Base-by-base conservation (phyloP, 2,888 invertebrate species). In the Gibbula magus region DNA sequence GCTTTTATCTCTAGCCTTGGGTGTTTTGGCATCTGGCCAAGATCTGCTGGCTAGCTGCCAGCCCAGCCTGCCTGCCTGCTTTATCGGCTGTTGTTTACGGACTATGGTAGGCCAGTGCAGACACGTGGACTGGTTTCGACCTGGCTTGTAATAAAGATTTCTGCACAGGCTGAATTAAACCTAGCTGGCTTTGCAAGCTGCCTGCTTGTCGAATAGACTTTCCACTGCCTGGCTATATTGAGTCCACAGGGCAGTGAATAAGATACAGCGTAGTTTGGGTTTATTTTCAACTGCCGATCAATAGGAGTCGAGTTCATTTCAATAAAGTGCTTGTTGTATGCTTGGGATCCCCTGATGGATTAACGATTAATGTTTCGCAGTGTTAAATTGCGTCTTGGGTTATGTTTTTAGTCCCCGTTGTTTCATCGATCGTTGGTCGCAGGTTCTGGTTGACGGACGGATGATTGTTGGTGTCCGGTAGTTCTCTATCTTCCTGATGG, bases 31-130 rank as follows among this genome's bases (percentile, higher is more conserved):
- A 70, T 66, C 39, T 29, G 39, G 66, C 70, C 78, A 78, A 54
- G 70, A 39, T 32, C 56, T 73, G 51, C 79, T 82, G 82, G 82
- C 78, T 20, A 77, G 61, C 25, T 75, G 79, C 75, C 79, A 73
- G 75, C 66, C 22, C 51, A 13, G 45, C 32, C 45, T 39, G 45
- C 32, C 45, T 39, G 54, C 53, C 32, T 39, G 39, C 18, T 75
- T 32, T 32, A 75, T 75, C 75, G 54, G 75, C 54, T 75, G 75
- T 25, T 25, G 32, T 39, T 29, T 75, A 39, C 53, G n/a, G 35
- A 18, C 18, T 16, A n/a, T 29, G 75, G 10, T 25, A 10, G 16
- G 18, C 13, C 13, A 45, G 45, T 45, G 45, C 45, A 45, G 45
- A 45, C 45, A 45, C 45, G 45, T 45, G 45, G 45, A 45, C 45